Conservation (phyloP, 2,888 invertebrate species). For the Patella caerulea region DNA sequence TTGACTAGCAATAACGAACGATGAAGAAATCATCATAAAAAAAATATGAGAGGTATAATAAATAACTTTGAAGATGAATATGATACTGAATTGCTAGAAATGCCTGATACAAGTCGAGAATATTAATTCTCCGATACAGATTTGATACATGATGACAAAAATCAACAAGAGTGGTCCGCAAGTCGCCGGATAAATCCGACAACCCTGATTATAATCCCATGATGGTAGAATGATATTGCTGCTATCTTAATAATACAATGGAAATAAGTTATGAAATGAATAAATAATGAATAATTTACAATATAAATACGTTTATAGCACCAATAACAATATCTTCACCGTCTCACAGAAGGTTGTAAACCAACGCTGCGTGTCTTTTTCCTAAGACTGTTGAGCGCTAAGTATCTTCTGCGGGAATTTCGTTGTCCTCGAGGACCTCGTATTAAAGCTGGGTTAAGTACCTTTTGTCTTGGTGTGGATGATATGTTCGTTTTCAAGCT, state of each 20-base stretch:
- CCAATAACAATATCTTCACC: background rate
- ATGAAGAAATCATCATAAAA: too few relatives aligned
- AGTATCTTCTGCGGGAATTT: constrained; percentile 35
- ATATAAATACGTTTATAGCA: background rate
- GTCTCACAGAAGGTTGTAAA: constrained; percentile 14
- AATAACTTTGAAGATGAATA: background rate
- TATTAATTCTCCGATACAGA: background rate
- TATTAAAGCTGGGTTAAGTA: constrained; percentile 1
- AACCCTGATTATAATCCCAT: too few relatives aligned
- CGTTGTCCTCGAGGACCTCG: constrained; percentile 17
- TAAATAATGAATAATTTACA: background rate
- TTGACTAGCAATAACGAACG: too few relatives aligned
- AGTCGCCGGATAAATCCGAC: too few relatives aligned
- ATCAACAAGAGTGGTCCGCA: too few relatives aligned
- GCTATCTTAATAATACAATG: too few relatives aligned
- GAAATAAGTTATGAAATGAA: too few relatives aligned
- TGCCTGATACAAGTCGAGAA: background rate
- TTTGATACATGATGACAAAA: too few relatives aligned
- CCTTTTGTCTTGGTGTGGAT: constrained; percentile 22
- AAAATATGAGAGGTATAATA: background rate
- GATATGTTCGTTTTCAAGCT: constrained; percentile 9
- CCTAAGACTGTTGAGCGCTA: constrained; percentile 39
- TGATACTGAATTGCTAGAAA: background rate
- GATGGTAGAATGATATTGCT: too few relatives aligned
- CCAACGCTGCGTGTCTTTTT: constrained; percentile 27